Evolutionary conservation across 2,797 vertebrate genomes (phyloP), one percentile per base, ranked within the genome.

Genomic region (Loriculus beryllinus): DNA sequence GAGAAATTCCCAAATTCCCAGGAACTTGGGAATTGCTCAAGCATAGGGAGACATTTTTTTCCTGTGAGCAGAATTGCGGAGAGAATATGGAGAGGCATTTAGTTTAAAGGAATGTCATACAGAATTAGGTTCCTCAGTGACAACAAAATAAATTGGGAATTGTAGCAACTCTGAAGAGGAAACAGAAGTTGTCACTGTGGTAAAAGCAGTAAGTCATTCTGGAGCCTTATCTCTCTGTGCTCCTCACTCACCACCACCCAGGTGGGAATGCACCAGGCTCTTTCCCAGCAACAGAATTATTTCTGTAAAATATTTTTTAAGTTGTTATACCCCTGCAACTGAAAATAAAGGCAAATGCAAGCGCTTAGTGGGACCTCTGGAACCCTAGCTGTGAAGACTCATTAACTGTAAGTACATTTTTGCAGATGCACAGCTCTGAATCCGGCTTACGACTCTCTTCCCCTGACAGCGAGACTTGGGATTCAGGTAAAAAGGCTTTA

Each of bases 381-480:
- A 96, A 89, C 84, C 78, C 91, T 92, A 96, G 84, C 92, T 95
- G 96, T 80, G 88, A 95, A 88, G 90, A 82, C 39, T 94, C 90
- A 94, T 95, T 94, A 93, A 93, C 57, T 85, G 75, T 91, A 94
- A 93, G 93, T 39, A 95, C 86, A 92, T 94, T 90, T 92, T 60
- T 74, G 52, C 82, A 95, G 86, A 96, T 67, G 86, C 86, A 91
- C 93, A 86, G 89, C 59, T 86, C 82, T 74, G 81, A 88, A 90
- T 88, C 85, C 91, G 92, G 95, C 89, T 96, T 91, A 79, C 70
- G 89, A 78, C 43, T 91, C 79, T 82, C 49, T 26, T 90, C 91
- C 67, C 87, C 16, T 94, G 91, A 92, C 69, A 92, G 82, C 1
- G 1, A 92, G 92, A 52, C 59, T 78, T 4, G 1, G 67, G 87